These are phyloP conservation scores for Mastigias papua DNA, from an alignment of 30 jellyfish, hydroid and myxozoan species.

Conservation along the genomic window DNA sequence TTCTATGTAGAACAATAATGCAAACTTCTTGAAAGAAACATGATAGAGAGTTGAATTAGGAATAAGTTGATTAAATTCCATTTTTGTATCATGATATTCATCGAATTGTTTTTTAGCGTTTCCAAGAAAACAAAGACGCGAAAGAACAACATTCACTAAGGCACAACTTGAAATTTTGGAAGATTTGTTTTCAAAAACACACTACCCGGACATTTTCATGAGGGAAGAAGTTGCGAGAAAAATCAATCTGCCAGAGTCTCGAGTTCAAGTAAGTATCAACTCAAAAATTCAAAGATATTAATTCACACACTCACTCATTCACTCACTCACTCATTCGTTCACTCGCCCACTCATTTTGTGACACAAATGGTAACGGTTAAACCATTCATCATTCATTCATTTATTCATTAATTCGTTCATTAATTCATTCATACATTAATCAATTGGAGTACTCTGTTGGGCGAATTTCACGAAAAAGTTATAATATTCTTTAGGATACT, in stretches of 20 bases:
- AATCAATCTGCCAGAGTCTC: conserved; percentile 98
- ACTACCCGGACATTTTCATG: conserved; percentile 99
- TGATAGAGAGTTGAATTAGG: too few relatives aligned
- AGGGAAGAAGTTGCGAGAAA: conserved; percentile 99
- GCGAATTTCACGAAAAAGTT: too few relatives aligned
- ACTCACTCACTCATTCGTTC: too few relatives aligned
- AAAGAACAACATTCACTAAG: conserved; percentile 98
- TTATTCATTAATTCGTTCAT: too few relatives aligned
- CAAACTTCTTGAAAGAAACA: too few relatives aligned
- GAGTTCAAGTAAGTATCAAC: conserved; percentile 92
- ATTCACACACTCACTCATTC: neutral
- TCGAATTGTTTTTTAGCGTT: conserved; percentile 65
- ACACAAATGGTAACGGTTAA: too few relatives aligned
- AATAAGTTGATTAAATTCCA: neutral
- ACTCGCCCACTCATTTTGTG: too few relatives aligned
- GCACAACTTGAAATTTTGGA: conserved; percentile 98
- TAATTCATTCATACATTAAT: too few relatives aligned
- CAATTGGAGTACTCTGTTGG: too few relatives aligned
- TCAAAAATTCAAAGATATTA: neutral
- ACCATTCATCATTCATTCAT: too few relatives aligned
- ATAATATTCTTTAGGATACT: too few relatives aligned
- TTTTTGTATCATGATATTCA: neutral
- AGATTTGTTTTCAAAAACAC: conserved; percentile 97
- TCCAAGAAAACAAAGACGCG: conserved; percentile 99
- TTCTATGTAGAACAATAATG: too few relatives aligned